Percentiles rank a stretch among this genome's conserved stretches.
Conservation (phyloP, 2,797 vertebrate species). For the Eulemur albifrons region DNA sequence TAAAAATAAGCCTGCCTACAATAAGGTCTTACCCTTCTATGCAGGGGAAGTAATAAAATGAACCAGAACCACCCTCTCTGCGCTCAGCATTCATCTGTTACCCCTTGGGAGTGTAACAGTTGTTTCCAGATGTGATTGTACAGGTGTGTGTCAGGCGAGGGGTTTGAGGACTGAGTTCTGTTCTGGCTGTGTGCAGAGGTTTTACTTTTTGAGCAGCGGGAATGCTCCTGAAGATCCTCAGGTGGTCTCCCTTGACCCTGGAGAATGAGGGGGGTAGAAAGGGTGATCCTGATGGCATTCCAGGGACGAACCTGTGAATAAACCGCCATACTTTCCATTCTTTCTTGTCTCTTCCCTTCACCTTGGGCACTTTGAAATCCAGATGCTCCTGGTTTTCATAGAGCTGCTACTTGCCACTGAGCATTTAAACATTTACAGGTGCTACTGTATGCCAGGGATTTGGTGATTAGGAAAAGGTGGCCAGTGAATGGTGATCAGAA, state of each 20-base stretch:
- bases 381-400: background rate
- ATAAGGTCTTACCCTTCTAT: background rate
- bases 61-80: background rate
- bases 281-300: background rate
- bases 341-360: background rate
- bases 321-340: background rate
- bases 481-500: background rate
- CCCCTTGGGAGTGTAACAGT: background rate
- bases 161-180: background rate
- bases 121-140: conserved; percentile 51
- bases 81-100: background rate
- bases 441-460: background rate
- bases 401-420: background rate
- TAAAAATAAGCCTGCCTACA: background rate
- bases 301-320: background rate
- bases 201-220: background rate
- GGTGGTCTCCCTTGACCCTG: background rate
- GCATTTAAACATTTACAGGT: background rate
- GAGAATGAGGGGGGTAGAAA: background rate
- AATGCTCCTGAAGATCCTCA: background rate
- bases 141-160: background rate
- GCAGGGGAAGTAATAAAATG: background rate
- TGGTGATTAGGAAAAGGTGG: conserved; percentile 5
- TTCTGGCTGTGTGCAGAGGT: conserved; percentile 10
- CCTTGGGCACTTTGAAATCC: background rate